A percentile compares a stretch with the other conserved stretches of the same genome.
Conservation (phyloP, 2,113 vertebrate genomes). For the Chaetodon trifascialis region DNA sequence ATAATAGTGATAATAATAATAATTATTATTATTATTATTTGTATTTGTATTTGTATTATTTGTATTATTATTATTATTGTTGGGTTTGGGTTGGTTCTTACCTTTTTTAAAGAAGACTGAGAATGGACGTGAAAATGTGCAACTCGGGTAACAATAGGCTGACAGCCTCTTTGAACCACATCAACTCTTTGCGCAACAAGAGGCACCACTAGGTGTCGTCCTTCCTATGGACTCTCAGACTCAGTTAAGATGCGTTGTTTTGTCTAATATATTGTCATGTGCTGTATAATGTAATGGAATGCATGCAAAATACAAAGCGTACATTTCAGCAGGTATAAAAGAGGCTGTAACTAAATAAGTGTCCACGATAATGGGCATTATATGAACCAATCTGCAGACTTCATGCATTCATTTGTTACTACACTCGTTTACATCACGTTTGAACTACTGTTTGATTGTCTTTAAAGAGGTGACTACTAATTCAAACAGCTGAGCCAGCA, state of each 20-base stretch:
- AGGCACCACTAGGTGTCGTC: slow-evolving; percentile 6
- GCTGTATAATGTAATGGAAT: background rate
- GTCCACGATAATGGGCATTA: background rate
- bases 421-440: background rate
- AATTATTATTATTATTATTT: too few relatives aligned
- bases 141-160: background rate
- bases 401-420: background rate
- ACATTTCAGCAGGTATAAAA: background rate
- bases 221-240: background rate
- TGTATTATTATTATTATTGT: too few relatives aligned
- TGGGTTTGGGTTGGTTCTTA: too few relatives aligned
- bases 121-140: background rate
- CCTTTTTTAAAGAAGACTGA: background rate
- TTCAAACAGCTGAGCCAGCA: background rate
- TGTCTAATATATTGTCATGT: background rate
- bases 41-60: too few relatives aligned
- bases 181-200: background rate
- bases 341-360: background rate
- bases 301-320: background rate
- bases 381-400: background rate
- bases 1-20: too few relatives aligned
- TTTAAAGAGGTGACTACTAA: background rate
- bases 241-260: background rate
- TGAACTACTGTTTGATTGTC: background rate
- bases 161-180: background rate